Base-by-base conservation (phyloP, 2,888 invertebrate species). In the Tetheella fluctuosa region DNA sequence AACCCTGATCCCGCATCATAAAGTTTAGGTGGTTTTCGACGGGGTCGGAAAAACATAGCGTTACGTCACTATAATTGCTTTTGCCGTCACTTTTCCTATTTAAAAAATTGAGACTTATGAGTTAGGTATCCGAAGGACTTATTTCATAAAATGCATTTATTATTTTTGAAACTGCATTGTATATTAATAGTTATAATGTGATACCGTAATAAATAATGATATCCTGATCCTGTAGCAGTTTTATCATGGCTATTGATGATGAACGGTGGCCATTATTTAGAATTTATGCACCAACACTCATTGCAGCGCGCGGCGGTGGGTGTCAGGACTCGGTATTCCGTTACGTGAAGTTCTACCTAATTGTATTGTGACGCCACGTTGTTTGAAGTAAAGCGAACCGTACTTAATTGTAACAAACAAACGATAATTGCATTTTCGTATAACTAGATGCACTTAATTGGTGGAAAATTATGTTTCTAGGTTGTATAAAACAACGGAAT, bases 281-380 rank as follows among this genome's bases (percentile, higher is more conserved):
- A 20, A 48, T 48, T 48, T 48, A 48, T 48, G 48, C 17, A 20
- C 10, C 7, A n/a, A n/a, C 39, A n/a, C 3, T n/a, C 39, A 48
- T 20, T 10, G 20, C n/a, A 6, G 25, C 25, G 25, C 6, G 25
- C 3, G 8, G 48, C 10, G 7, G 42, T 20, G 48, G 10, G 48
- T 48, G 48, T 48, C 48, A 48, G 6, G 1, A 48, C 20, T 48
- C 48, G n/a, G 48, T 48, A 48, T 48, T 20, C 48, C 20, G 20
- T 48, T 48, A 20, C 48, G 20, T 13, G 10, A 2, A 48, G 20
- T 48, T 20, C 17, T 20, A 17, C 10, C 20, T 48, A 48, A 48
- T 48, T 48, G 48, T 42, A 17, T 48, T 48, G 48, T 48, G 48
- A 48, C 48, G 48, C 20, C 48, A 48, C 48, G n/a, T 10, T 15